phyloP scores from a whole-genome alignment of 1,140 invertebrate genomes.

The Ceratina calcarata region DNA sequence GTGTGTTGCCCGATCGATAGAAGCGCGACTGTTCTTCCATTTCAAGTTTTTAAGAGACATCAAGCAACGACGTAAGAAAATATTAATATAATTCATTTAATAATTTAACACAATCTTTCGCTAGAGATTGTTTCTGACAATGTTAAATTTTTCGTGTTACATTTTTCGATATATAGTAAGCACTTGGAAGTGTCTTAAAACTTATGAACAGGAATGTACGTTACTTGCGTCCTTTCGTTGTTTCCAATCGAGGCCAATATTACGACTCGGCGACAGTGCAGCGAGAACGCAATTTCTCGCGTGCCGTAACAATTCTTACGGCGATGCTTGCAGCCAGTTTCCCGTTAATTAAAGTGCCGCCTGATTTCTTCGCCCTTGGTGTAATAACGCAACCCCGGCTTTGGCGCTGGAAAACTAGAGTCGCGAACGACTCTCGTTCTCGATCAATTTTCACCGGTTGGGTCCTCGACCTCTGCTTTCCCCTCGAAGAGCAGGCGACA shows the following conservation, averaged over 20 bases:
- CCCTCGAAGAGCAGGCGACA: background rate
- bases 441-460: slow-evolving; percentile 14
- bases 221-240: background rate
- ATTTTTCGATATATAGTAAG: too few species aligned
- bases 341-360: slow-evolving; percentile 55
- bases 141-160: too few species aligned
- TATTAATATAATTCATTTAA: too few species aligned
- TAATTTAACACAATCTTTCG: too few species aligned
- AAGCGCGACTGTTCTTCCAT: slow-evolving; percentile 3
- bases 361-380: slow-evolving; percentile 24
- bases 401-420: background rate
- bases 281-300: slow-evolving; percentile 42
- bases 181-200: too few species aligned
- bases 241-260: slow-evolving; percentile 24
- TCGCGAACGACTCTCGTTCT: background rate
- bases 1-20: slow-evolving; percentile 34
- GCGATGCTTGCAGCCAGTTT: slow-evolving; percentile 18
- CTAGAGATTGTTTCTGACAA: background rate
- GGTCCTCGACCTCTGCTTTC: background rate
- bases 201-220: background rate
- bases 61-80: background rate
- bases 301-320: slow-evolving; percentile 14
- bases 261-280: slow-evolving; percentile 2
- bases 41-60: background rate
- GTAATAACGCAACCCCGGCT: slow-evolving; percentile 25